A percentile compares a stretch with the other conserved stretches of the same genome.
Evolutionary conservation across 2,113 vertebrate species (phyloP).

Genomic region (Chloroceryle aenea): DNA sequence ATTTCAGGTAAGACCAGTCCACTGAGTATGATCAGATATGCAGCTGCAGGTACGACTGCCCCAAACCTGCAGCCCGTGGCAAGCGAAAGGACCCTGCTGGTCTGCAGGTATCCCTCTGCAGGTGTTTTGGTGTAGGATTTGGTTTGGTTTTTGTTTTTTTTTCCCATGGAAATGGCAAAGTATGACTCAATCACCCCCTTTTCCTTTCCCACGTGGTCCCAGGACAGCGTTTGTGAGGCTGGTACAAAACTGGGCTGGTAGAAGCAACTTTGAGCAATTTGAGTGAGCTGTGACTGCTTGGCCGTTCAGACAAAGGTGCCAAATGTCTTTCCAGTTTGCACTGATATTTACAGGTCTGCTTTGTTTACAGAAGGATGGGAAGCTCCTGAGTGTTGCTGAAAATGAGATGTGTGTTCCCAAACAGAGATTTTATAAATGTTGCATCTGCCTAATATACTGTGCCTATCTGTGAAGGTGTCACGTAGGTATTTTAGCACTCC

Average conservation of each 20-base stretch:
- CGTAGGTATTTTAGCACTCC: neutral
- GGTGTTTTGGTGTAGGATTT: neutral
- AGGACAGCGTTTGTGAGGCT: neutral
- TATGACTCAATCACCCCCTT: neutral
- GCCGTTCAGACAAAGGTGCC: neutral
- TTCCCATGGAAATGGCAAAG: neutral
- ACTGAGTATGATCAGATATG: neutral
- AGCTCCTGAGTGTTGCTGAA: neutral
- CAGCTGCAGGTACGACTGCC: neutral
- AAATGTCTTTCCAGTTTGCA: neutral
- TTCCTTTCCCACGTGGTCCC: neutral
- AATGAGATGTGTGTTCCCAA: neutral
- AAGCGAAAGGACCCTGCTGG: rapidly evolving
- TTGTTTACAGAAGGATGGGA: neutral
- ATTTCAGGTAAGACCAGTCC: neutral
- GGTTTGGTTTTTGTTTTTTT: no score
- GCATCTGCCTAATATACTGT: neutral
- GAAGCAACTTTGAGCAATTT: neutral
- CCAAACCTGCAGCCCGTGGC: rapidly evolving
- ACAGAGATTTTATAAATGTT: neutral
- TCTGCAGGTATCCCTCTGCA: neutral
- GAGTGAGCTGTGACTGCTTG: neutral
- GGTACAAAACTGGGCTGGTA: neutral
- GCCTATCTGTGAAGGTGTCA: neutral
- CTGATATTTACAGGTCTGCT: neutral